Percentiles rank a stretch among this genome's conserved stretches.
Conservation (phyloP, 2,797 vertebrate genomes). For the Chloroceryle inda region DNA sequence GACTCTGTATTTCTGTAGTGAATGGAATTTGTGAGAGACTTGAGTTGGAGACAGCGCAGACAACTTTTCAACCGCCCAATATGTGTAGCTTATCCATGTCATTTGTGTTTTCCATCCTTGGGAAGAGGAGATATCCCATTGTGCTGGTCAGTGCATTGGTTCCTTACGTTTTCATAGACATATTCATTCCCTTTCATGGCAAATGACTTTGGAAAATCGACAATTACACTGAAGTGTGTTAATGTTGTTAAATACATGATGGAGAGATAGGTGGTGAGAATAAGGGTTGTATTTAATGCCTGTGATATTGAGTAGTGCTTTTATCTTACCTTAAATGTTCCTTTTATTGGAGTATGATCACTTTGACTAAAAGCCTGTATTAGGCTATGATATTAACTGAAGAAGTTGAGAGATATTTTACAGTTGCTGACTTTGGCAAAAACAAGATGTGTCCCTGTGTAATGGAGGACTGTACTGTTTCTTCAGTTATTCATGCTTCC, state of each 20-base stretch:
- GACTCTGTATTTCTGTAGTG: not conserved
- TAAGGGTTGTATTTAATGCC: not conserved
- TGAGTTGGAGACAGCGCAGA: not conserved
- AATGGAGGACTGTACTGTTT: slow-evolving; percentile 48
- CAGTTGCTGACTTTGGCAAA: slow-evolving; percentile 70
- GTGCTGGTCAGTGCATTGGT: not conserved
- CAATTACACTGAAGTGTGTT: not conserved
- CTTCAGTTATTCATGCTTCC: slow-evolving; percentile 60
- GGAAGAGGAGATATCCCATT: not conserved
- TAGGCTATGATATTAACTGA: slow-evolving; percentile 3
- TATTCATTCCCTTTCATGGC: not conserved
- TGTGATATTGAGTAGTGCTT: not conserved
- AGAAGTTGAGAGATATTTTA: slow-evolving; percentile 45
- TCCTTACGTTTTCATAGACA: not conserved
- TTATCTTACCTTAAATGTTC: not conserved
- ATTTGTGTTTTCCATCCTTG: not conserved
- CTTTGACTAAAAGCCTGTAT: not conserved
- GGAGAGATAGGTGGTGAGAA: not conserved
- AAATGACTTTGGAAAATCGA: not conserved
- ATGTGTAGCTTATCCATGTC: not conserved
- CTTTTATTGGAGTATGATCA: not conserved
- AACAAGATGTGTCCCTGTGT: slow-evolving; percentile 23
- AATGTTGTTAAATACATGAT: not conserved
- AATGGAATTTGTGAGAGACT: not conserved
- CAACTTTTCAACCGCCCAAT: not conserved